Evolutionary conservation across 2,888 invertebrate genomes (phyloP).

Genomic region (Tanytarsus gracilentus): DNA sequence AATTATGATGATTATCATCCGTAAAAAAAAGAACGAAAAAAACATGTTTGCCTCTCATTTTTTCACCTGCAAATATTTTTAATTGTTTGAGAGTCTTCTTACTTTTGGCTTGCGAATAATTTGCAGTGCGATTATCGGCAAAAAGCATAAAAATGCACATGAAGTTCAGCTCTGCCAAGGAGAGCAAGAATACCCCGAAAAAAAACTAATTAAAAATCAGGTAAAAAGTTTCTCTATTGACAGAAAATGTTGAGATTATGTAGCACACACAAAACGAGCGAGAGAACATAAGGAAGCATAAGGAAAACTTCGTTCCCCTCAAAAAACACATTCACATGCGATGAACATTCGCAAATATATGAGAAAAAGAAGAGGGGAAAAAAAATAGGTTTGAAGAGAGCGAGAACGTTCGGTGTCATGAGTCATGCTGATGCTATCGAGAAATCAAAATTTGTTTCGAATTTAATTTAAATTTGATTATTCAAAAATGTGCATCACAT

Average conservation of each 20-base stretch:
- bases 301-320: no score
- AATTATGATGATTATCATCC: neutral
- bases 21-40: neutral
- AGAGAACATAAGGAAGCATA: neutral
- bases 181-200: slow-evolving; percentile 4
- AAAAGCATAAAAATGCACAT: slow-evolving; percentile 9
- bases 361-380: neutral
- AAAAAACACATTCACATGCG: no score
- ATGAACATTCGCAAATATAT: neutral
- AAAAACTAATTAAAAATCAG: slow-evolving; percentile 26
- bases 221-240: slow-evolving; percentile 26
- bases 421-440: no score
- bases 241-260: slow-evolving; percentile 25
- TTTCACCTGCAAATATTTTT: slow-evolving; percentile 23
- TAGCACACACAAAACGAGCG: neutral
- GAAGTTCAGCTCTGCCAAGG: no score
- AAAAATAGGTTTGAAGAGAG: no score
- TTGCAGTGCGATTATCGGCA: slow-evolving; percentile 16
- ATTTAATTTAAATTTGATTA: no score
- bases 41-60: neutral
- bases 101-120: neutral
- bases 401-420: no score
- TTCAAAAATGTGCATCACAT: no score
- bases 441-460: no score
- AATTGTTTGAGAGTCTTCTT: neutral